These are phyloP conservation scores for Tridacna gigas DNA, from an alignment of 2,888 invertebrate species.

Conservation along the genomic window DNA sequence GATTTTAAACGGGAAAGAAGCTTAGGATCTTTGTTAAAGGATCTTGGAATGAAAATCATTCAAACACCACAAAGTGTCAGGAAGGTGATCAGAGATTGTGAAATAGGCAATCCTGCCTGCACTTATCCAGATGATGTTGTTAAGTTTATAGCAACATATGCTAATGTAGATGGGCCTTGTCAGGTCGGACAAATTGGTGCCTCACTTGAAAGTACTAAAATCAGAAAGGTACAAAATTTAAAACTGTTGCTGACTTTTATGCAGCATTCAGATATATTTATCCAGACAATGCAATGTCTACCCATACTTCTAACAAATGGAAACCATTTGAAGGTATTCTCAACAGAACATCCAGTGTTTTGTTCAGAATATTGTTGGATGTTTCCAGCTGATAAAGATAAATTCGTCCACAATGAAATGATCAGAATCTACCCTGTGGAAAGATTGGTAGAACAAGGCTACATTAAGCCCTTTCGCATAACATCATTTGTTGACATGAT, in stretches of 20 bases:
- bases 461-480: not conserved
- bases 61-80: slow-evolving; percentile 5
- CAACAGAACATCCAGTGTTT: not conserved
- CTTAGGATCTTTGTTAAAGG: slow-evolving; percentile 13
- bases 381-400: slow-evolving; percentile 2
- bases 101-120: not conserved
- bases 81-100: not conserved
- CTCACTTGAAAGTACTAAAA: not conserved
- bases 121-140: slow-evolving; percentile 14
- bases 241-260: not conserved
- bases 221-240: not conserved
- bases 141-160: slow-evolving; percentile 16
- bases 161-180: not conserved
- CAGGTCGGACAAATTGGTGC: not conserved
- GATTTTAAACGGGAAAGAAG: too few relatives aligned
- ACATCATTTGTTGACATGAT: slow-evolving; percentile 7
- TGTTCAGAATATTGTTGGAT: slow-evolving; percentile 9
- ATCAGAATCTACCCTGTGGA: not conserved
- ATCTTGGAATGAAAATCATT: slow-evolving; percentile 30
- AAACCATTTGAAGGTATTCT: not conserved
- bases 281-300: not conserved
- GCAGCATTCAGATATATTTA: not conserved
- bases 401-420: slow-evolving; percentile 15
- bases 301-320: not conserved
- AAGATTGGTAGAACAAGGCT: not conserved